A percentile compares a stretch with the other conserved stretches of the same genome.
phyloP scores from a whole-genome alignment of 1,140 invertebrate genomes.

The Drosophila arawakana region DNA sequence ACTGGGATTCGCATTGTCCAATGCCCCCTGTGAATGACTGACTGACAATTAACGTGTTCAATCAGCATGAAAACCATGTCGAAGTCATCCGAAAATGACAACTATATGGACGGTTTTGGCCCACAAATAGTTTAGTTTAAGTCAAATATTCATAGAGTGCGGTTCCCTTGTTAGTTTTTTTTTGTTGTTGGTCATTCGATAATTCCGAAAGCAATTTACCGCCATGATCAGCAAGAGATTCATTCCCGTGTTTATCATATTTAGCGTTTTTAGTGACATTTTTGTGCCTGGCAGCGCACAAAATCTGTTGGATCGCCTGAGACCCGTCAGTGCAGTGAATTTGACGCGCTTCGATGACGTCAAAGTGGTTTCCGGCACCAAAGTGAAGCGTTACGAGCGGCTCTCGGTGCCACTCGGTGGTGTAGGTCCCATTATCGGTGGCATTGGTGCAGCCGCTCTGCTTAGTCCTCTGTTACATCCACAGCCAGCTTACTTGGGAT shows the following conservation, averaged over 20 bases:
- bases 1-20: constrained; percentile 44
- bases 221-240: constrained; percentile 50
- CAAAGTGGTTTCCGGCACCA: constrained; percentile 80
- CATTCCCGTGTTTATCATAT: constrained; percentile 35
- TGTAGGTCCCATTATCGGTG: constrained; percentile 49
- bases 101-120: constrained; percentile 38
- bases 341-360: constrained; percentile 65
- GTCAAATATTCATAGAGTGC: constrained; percentile 32
- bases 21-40: background rate
- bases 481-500: constrained; percentile 62
- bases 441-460: constrained; percentile 54
- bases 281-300: constrained; percentile 69
- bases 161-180: constrained; percentile 21
- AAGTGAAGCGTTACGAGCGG: constrained; percentile 78
- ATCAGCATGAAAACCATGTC: constrained; percentile 82
- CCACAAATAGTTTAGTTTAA: constrained; percentile 53
- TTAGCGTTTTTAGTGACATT: constrained; percentile 51
- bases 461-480: constrained; percentile 59
- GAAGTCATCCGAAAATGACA: constrained; percentile 70
- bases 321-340: constrained; percentile 59
- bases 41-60: constrained; percentile 72
- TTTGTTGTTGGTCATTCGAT: background rate
- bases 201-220: constrained; percentile 12
- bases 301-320: constrained; percentile 68
- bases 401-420: constrained; percentile 66